Evolutionary conservation across 2,888 invertebrate species (phyloP).

Genomic region (Drosophila dives): DNA sequence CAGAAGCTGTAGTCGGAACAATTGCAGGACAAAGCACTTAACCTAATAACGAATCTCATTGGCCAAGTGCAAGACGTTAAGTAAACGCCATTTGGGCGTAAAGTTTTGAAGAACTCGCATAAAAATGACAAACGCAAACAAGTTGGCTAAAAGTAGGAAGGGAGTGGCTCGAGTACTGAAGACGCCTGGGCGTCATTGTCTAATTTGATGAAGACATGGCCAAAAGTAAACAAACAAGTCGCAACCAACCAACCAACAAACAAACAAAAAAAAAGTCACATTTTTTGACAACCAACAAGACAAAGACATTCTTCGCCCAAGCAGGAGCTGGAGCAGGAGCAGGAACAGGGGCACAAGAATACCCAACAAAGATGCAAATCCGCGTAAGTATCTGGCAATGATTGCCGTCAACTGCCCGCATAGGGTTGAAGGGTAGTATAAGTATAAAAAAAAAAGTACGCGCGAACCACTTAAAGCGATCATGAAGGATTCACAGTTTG

Average conservation of each 20-base stretch:
- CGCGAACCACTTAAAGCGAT: slow-evolving; percentile 83
- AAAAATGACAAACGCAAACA: slow-evolving; percentile 71
- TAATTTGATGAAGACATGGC: slow-evolving; percentile 71
- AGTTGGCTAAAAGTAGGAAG: not conserved
- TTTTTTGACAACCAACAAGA: slow-evolving; percentile 60
- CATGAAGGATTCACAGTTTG: slow-evolving; percentile 85
- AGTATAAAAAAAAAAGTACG: slow-evolving; percentile 49
- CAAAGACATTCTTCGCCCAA: slow-evolving; percentile 28
- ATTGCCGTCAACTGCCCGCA: slow-evolving; percentile 65
- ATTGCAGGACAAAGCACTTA: slow-evolving; percentile 66
- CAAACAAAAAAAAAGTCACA: slow-evolving; percentile 16
- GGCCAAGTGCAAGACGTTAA: slow-evolving; percentile 67
- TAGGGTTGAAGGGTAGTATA: slow-evolving; percentile 16
- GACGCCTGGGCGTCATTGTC: slow-evolving; percentile 51
- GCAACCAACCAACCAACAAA: slow-evolving; percentile 38
- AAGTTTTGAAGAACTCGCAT: slow-evolving; percentile 79
- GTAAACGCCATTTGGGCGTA: slow-evolving; percentile 71
- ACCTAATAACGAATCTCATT: slow-evolving; percentile 68
- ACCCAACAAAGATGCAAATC: slow-evolving; percentile 78
- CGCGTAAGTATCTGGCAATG: slow-evolving; percentile 81
- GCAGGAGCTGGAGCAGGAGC: not conserved
- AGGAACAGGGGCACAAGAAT: slow-evolving; percentile 11
- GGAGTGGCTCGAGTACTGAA: not conserved
- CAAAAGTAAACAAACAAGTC: slow-evolving; percentile 52
- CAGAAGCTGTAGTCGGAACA: not conserved